These are phyloP conservation scores for Pogonognathellus flavescens DNA, from an alignment of 1,140 invertebrate species.

Conservation along the genomic window DNA sequence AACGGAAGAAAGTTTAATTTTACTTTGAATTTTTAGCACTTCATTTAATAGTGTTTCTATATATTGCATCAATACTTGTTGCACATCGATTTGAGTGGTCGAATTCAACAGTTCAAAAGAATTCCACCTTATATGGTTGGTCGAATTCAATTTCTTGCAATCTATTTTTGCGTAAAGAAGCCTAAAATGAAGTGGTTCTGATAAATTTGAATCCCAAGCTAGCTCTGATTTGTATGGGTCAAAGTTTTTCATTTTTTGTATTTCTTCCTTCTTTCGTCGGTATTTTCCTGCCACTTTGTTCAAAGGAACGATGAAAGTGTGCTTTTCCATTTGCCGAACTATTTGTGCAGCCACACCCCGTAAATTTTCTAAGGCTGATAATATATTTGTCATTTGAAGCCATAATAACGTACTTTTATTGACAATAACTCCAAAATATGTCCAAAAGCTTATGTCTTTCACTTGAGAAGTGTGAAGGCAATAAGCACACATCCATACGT, in stretches of 20 bases:
- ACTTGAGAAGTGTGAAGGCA: neutral
- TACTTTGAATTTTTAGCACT: neutral
- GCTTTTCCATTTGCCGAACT: neutral
- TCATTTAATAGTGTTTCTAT: neutral
- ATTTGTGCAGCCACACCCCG: neutral
- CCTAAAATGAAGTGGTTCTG: neutral
- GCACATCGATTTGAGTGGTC: neutral
- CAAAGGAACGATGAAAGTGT: neutral
- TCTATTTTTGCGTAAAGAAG: neutral
- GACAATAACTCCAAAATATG: neutral
- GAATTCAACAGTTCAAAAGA: neutral
- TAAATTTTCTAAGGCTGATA: neutral
- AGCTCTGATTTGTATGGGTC: neutral
- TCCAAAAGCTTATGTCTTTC: neutral
- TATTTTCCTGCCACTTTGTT: neutral
- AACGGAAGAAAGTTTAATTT: neutral
- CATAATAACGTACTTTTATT: neutral
- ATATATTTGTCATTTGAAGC: neutral
- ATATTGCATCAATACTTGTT: neutral
- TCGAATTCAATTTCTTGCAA: too few relatives aligned
- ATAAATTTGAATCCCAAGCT: neutral
- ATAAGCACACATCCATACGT: neutral
- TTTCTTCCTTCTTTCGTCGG: neutral
- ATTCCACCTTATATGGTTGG: neutral
- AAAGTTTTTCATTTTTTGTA: conserved; percentile 20